Evolutionary conservation across 92 coral and sea anemone species (phyloP).

Genomic region (Metridium senile): DNA sequence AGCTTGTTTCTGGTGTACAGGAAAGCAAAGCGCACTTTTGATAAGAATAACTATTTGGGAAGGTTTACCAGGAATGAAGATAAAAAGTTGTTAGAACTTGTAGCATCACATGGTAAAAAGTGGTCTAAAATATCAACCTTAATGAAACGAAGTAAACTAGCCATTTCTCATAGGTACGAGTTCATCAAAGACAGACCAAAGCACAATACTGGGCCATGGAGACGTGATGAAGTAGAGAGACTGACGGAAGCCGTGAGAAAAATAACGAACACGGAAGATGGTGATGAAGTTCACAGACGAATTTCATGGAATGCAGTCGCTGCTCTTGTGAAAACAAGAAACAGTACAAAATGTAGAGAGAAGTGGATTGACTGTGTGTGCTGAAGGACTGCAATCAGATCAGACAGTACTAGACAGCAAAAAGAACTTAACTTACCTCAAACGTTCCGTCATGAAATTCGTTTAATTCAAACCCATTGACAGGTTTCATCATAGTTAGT

Average conservation of each 20-base stretch:
- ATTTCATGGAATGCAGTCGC: slow-evolving; percentile 4
- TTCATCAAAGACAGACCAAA: background rate
- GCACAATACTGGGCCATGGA: slow-evolving; percentile 8
- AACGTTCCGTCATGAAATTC: too few relatives aligned
- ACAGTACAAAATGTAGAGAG: background rate
- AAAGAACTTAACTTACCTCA: too few relatives aligned
- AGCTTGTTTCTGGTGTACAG: slow-evolving; percentile 45
- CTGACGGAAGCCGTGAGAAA: slow-evolving; percentile 6
- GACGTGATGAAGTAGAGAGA: background rate
- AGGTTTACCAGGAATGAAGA: slow-evolving; percentile 24
- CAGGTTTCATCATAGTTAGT: too few relatives aligned
- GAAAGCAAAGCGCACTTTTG: slow-evolving; percentile 47
- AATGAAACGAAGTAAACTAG: slow-evolving; percentile 24
- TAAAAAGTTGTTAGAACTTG: slow-evolving; percentile 12
- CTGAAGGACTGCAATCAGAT: slow-evolving; percentile 9
- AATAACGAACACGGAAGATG: background rate
- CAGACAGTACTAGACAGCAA: too few relatives aligned
- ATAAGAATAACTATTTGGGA: slow-evolving; percentile 49
- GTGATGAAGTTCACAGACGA: background rate
- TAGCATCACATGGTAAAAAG: slow-evolving; percentile 15
- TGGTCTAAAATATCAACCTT: slow-evolving; percentile 17
- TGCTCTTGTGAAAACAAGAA: slow-evolving; percentile 9
- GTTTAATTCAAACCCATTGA: too few relatives aligned
- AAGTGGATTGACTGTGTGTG: background rate
- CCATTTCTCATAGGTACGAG: background rate